Evolutionary conservation across 2,888 invertebrate genomes (phyloP), one percentile per base, ranked within the genome.

Genomic region (Cloeon dipterum): DNA sequence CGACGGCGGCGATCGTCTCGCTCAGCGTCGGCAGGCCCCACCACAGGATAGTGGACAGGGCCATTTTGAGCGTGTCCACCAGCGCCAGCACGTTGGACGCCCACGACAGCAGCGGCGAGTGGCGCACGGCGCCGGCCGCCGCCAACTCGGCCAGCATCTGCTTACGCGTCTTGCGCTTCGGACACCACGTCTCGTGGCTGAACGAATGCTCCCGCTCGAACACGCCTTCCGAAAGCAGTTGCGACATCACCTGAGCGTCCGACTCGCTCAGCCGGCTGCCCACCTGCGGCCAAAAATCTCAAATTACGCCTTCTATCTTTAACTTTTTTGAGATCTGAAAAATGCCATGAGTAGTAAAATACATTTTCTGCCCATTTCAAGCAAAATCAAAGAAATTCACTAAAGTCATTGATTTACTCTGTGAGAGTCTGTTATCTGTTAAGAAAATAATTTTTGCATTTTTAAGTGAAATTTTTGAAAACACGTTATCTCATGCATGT

Each of bases 231-330:
- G 49, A 48, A 11, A 45, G 36, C 4, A 56, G 40, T 17, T 44
- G 38, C 5, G 38, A 32, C 53, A 56, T 54, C 10, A 55, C 34
- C 13, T 47, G 46, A 17, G 51, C 47, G 39, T 57, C 56, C 10
- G 50, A 49, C 26, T 44, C 40, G 3, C 54, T 54, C 39, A 57
- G 46, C 43, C 54, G 54, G 11, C 46, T 40, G 3, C 54, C 54
- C 42, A 51, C 43, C 53, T 54, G 26, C 16, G 19, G 8, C 14
- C 1, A 8, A 4, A 5, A 2, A 14, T 35, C 21, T 2, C 26
- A n/a, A 5, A 16, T 26, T 16, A 14, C n/a, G n/a, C n/a, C n/a
- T n/a, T n/a, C n/a, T n/a, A n/a, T n/a, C n/a, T n/a, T n/a, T n/a
- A n/a, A n/a, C n/a, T n/a, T n/a, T n/a, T n/a, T n/a, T n/a, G n/a